Evolutionary conservation across 2,797 vertebrate genomes (phyloP).

Genomic region (Galagoides demidoff): DNA sequence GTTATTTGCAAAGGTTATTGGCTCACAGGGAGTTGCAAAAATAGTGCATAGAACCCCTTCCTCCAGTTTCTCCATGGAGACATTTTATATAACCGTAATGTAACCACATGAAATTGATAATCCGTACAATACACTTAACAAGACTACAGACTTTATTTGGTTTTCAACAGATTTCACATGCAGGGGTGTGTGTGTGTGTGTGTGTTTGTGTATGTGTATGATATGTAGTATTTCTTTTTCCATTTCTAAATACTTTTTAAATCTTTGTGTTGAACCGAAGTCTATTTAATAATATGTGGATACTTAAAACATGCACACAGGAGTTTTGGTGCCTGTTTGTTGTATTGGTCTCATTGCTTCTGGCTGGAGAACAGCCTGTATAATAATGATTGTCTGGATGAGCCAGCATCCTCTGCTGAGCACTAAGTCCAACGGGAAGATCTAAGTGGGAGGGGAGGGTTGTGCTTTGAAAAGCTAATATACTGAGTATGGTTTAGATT

Average conservation of each 20-base stretch:
- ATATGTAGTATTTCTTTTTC: neutral
- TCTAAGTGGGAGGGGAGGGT: neutral
- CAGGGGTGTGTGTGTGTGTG: neutral
- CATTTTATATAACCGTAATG: neutral
- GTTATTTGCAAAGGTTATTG: constrained; percentile 37
- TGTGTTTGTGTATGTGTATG: neutral
- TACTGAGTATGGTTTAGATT: neutral
- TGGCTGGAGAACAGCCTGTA: constrained; percentile 8
- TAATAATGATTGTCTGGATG: neutral
- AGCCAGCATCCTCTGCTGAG: neutral
- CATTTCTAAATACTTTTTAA: neutral
- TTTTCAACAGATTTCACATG: constrained; percentile 36
- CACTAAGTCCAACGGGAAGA: neutral
- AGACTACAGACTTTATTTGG: neutral
- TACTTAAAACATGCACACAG: neutral
- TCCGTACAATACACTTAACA: neutral
- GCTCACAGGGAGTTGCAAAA: constrained; percentile 36
- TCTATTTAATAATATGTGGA: neutral
- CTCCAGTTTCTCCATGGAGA: neutral
- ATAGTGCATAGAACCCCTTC: neutral
- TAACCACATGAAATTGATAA: neutral
- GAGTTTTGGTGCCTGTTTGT: neutral
- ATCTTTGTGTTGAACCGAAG: neutral
- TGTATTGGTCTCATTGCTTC: neutral
- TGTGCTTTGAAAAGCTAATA: neutral